phyloP scores from a whole-genome alignment of 2,797 vertebrate genomes.

The Brotula barbata region DNA sequence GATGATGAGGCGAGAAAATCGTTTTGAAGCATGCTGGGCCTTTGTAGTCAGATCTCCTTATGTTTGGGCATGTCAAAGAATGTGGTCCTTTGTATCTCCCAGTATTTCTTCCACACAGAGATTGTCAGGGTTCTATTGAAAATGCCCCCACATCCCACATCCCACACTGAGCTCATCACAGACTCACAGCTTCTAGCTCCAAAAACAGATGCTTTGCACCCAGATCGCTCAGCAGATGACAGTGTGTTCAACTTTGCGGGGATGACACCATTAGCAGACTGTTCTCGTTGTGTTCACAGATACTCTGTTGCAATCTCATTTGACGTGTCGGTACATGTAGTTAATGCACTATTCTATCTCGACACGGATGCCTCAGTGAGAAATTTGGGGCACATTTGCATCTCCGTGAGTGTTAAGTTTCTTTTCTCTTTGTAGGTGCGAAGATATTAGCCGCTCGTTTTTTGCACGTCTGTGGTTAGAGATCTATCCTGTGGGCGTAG shows the following conservation, averaged over 20 bases:
- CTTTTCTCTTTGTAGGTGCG: slow-evolving; percentile 60
- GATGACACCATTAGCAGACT: slow-evolving; percentile 52
- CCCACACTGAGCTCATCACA: slow-evolving; percentile 33
- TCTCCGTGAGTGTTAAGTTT: slow-evolving; percentile 41
- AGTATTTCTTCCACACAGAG: slow-evolving; percentile 24
- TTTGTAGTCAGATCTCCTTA: slow-evolving; percentile 36
- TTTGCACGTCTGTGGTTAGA: slow-evolving; percentile 69
- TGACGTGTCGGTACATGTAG: slow-evolving; percentile 35
- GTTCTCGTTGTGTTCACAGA: slow-evolving; percentile 35
- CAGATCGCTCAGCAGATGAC: slow-evolving; percentile 22
- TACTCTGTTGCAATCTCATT: slow-evolving; percentile 18
- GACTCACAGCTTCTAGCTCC: slow-evolving; percentile 27
- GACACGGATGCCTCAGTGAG: slow-evolving; percentile 10
- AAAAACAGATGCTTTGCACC: slow-evolving; percentile 45
- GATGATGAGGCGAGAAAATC: slow-evolving; percentile 12
- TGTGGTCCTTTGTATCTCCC: slow-evolving; percentile 31
- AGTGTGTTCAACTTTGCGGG: slow-evolving; percentile 50
- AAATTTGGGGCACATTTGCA: slow-evolving; percentile 27
- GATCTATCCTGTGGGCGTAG: slow-evolving; percentile 78
- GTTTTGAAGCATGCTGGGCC: slow-evolving; percentile 31
- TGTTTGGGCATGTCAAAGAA: slow-evolving; percentile 52
- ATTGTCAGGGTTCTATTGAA: slow-evolving; percentile 29
- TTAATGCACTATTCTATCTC: slow-evolving; percentile 23
- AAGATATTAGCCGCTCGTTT: slow-evolving; percentile 70
- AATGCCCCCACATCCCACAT: slow-evolving; percentile 33